These are phyloP conservation scores for Catharus minimus DNA, from an alignment of 2,113 vertebrate genomes.

Conservation along the genomic window DNA sequence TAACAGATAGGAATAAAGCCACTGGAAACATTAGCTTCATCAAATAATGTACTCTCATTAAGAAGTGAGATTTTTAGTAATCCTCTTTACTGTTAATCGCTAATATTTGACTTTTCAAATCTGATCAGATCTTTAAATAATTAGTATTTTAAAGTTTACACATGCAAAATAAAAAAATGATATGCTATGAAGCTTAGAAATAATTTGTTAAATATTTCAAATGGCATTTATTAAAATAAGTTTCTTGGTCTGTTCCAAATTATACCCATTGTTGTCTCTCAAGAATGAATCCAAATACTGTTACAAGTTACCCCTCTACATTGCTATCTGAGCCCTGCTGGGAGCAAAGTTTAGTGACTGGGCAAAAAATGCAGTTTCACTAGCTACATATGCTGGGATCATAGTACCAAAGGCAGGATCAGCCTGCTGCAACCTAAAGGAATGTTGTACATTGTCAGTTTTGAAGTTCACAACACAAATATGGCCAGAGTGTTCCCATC, in stretches of 20 bases:
- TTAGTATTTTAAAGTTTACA: not conserved
- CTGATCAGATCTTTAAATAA: not conserved
- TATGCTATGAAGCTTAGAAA: not conserved
- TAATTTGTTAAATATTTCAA: not conserved
- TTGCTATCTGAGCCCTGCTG: not conserved
- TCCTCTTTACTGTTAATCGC: not conserved
- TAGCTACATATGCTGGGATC: accelerated
- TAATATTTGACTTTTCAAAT: not conserved
- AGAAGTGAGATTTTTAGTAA: not conserved
- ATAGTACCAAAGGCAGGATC: not conserved
- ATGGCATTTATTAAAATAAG: not conserved
- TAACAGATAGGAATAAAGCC: not conserved
- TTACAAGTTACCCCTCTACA: not conserved
- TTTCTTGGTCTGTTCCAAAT: not conserved
- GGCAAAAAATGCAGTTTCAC: not conserved
- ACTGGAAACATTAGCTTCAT: not conserved
- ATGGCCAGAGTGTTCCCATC: not conserved
- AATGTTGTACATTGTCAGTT: not conserved
- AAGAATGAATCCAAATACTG: not conserved
- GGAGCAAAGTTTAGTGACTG: not conserved
- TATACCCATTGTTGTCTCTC: not conserved
- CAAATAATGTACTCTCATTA: not conserved
- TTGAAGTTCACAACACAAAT: not conserved
- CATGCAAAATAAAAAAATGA: accelerated
- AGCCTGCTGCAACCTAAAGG: not conserved